A percentile compares a stretch with the other conserved stretches of the same genome.
These are phyloP conservation scores for Cyrtorhinus lividipennis DNA, from an alignment of 1,140 invertebrate species.

Conservation along the genomic window DNA sequence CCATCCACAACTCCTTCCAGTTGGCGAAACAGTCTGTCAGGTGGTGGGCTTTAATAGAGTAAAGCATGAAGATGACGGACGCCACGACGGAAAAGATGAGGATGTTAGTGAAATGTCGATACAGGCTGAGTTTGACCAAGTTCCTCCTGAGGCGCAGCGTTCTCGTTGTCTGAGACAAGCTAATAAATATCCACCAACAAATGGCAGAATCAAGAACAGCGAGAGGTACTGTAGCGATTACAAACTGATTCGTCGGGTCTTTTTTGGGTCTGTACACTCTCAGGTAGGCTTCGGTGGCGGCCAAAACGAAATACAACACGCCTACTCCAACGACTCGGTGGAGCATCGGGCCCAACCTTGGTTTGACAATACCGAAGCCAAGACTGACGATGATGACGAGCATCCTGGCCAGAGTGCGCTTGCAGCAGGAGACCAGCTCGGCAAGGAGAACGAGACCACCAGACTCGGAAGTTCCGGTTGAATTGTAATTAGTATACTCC, in stretches of 20 bases:
- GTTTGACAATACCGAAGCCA: conserved; percentile 91
- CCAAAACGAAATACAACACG: conserved; percentile 63
- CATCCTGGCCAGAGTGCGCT: conserved; percentile 78
- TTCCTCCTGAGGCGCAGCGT: conserved; percentile 70
- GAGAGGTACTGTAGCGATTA: conserved; percentile 58
- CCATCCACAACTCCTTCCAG: conserved; percentile 83
- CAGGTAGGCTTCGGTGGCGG: conserved; percentile 66
- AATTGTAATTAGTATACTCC: conserved; percentile 68
- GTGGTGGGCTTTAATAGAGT: conserved; percentile 67
- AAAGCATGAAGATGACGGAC: conserved; percentile 82
- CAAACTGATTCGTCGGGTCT: conserved; percentile 45
- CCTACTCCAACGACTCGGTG: conserved; percentile 75
- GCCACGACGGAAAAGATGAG: conserved; percentile 77
- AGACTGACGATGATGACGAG: conserved; percentile 85
- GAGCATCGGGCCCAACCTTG: conserved; percentile 67
- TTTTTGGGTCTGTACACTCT: conserved; percentile 52
- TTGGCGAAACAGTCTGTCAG: conserved; percentile 56
- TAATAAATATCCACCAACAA: conserved; percentile 76
- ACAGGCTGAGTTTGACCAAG: conserved; percentile 76
- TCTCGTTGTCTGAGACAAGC: conserved; percentile 75
- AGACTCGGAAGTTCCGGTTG: conserved; percentile 45
- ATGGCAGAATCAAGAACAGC: conserved; percentile 55
- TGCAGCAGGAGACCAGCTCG: conserved; percentile 76
- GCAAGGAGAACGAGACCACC: conserved; percentile 59
- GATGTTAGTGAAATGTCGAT: conserved; percentile 86